Percentiles rank a stretch among this genome's conserved stretches.
Conservation (phyloP, 1,140 invertebrate genomes). For the Lepidurus couesii region DNA sequence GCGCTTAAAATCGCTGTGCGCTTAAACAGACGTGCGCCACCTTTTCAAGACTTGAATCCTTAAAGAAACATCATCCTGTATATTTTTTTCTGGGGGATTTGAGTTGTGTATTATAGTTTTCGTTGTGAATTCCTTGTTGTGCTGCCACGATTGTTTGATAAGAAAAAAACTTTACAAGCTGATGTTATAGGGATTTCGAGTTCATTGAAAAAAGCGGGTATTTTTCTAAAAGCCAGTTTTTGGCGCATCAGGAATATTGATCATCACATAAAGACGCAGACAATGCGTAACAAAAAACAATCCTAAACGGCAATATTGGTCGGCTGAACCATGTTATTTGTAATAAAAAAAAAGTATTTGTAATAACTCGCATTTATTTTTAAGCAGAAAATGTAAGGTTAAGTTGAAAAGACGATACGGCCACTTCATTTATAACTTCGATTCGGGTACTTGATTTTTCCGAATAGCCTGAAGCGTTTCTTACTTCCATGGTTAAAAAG, state of each 20-base stretch:
- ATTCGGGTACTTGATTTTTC: no score
- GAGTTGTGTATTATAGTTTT: conserved; percentile 12
- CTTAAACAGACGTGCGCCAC: background rate
- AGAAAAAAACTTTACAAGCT: background rate
- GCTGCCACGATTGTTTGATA: conserved; percentile 8
- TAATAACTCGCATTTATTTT: no score
- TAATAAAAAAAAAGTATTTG: no score
- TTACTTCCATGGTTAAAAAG: no score
- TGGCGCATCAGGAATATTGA: background rate
- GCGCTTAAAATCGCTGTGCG: background rate
- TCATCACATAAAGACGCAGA: background rate
- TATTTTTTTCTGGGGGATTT: background rate
- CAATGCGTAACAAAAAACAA: background rate
- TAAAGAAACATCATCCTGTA: background rate
- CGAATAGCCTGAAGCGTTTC: no score
- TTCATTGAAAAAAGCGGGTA: background rate
- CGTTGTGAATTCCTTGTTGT: background rate
- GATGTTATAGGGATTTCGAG: background rate
- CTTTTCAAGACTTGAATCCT: conserved; percentile 6
- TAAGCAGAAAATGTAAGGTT: no score
- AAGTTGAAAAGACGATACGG: no score
- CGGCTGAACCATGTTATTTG: no score
- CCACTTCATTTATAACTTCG: no score
- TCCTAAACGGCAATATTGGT: background rate
- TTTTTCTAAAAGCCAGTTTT: background rate